These are phyloP conservation scores for Campylorhamphus procurvoides DNA, from an alignment of 2,113 vertebrate genomes.

Conservation along the genomic window DNA sequence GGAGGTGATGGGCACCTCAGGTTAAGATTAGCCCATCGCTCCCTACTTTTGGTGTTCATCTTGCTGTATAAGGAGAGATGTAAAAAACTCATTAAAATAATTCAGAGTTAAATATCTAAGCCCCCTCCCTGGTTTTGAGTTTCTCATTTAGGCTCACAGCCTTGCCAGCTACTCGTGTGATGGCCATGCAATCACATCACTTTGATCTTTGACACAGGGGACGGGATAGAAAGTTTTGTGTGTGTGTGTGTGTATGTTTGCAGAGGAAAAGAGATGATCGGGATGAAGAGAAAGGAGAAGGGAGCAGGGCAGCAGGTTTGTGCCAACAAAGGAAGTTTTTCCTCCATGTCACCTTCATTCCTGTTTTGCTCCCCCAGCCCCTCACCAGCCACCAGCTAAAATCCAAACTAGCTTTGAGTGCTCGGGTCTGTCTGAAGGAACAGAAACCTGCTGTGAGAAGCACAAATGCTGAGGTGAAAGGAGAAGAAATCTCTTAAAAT, in stretches of 20 bases:
- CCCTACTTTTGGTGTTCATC: rapidly evolving
- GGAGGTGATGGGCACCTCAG: rapidly evolving
- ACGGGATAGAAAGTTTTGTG: background rate
- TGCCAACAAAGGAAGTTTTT: background rate
- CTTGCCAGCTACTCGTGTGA: background rate
- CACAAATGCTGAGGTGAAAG: background rate
- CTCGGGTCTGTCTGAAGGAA: background rate
- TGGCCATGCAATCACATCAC: rapidly evolving
- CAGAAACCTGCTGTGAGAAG: background rate
- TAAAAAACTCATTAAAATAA: background rate
- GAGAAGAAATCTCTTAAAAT: background rate
- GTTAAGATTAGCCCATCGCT: background rate
- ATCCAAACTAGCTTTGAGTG: background rate
- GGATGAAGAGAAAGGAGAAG: background rate
- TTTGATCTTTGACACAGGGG: rapidly evolving
- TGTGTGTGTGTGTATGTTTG: background rate
- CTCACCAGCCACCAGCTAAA: background rate
- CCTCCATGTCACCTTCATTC: rapidly evolving
- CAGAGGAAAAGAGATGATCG: background rate
- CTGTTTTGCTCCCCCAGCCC: background rate
- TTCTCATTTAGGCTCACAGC: background rate
- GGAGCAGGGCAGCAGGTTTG: background rate
- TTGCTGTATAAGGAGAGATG: background rate
- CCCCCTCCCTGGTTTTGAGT: rapidly evolving
- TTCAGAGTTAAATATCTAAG: background rate